Base-by-base conservation (phyloP, 2,797 vertebrate species). In the Eulemur mongoz region DNA sequence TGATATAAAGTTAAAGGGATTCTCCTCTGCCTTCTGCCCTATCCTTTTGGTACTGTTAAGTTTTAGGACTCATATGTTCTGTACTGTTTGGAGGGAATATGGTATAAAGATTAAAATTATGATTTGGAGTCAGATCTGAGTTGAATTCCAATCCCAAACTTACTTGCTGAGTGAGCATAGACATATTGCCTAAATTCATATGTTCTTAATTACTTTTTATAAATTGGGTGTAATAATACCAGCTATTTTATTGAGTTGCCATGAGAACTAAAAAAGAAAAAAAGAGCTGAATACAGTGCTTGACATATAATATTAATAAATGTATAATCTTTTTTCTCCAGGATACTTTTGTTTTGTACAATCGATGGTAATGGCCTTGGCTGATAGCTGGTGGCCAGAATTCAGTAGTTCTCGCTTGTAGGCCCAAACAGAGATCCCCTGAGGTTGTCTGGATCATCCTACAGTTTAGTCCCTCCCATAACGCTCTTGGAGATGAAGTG, bases 121-220 rank as follows among this genome's bases (percentile, higher is more conserved):
- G 32, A 88, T 67, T 94, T 90, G 48, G 57, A 70, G 8, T 86
- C 59, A 93, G 35, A 78, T 91, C n/a, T 87, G 40, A 84, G 72
- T 35, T 92, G 59, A 88, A 95, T 91, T 85, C 30, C 35, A 82
- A 20, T 38, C 38, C 45, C 72, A 92, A 43, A 87, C 40, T 78
- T 95, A n/a, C 57, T 96, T 90, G 59, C 7, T 92, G 52, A n/a
- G 27, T 87, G 15, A 75, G 18, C 25, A 30, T 63, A 91, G 69
- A 67, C 32, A 59, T 61, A 73, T 70, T 50, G 48, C 45, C 82
- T 90, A 40, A 81, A 91, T 88, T 52, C 25, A 32, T 79, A 32
- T 73, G 82, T 97, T 97, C 52, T 79, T 76, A 86, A 91, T 83
- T 52, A 63, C 22, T 70, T 35, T 79, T n/a, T 81, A 4, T 87